phyloP scores from a whole-genome alignment of 64 coral and sea anemone genomes.

The Actinia equina region DNA sequence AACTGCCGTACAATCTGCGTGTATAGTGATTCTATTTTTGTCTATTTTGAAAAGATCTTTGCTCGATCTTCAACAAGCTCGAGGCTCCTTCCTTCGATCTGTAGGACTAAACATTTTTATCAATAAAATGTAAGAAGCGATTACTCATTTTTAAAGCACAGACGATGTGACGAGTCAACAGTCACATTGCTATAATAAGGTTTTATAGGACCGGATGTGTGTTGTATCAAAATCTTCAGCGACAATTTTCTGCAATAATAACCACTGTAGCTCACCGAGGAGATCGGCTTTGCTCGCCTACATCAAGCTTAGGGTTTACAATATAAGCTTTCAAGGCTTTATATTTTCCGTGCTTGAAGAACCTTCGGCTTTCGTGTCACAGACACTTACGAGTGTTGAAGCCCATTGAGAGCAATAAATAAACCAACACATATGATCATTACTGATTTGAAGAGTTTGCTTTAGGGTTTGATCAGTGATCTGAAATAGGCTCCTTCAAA shows the following conservation, averaged over 20 bases:
- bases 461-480: conserved; percentile 10
- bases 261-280: background rate
- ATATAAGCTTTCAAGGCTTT: background rate
- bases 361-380: conserved; percentile 30
- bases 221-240: conserved; percentile 14
- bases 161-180: conserved; percentile 8
- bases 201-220: conserved; percentile 5
- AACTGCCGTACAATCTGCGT: too few relatives aligned
- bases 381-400: conserved; percentile 48
- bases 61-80: background rate
- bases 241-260: conserved; percentile 7
- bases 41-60: too few relatives aligned
- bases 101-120: background rate
- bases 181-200: background rate
- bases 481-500: background rate
- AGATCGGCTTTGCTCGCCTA: background rate
- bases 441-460: background rate
- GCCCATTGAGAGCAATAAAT: conserved; percentile 41
- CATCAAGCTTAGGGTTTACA: background rate
- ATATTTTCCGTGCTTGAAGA: background rate
- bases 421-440: conserved; percentile 21
- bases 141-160: background rate
- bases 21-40: too few relatives aligned
- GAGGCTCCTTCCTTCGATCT: background rate
- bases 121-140: background rate